Conservation (phyloP, 1,140 invertebrate genomes). For the Sitobion miscanthi region DNA sequence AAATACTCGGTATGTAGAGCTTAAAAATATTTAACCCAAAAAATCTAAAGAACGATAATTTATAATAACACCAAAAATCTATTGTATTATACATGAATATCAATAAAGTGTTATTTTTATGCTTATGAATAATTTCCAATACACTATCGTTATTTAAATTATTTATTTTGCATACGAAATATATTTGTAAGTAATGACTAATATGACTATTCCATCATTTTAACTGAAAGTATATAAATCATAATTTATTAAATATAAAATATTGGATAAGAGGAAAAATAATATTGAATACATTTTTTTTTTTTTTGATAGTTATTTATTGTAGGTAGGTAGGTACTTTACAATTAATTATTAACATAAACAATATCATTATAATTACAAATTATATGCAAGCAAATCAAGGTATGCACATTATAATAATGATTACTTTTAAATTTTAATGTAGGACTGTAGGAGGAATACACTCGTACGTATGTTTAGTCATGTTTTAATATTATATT, state of each 20-base stretch:
- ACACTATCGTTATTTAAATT: neutral
- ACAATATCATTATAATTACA: neutral
- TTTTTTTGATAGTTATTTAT: neutral
- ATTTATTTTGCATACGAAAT: neutral
- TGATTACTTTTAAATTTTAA: neutral
- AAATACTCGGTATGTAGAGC: neutral
- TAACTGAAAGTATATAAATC: neutral
- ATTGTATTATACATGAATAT: neutral
- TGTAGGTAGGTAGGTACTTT: neutral
- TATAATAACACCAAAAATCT: neutral
- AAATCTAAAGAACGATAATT: neutral
- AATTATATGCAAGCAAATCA: neutral
- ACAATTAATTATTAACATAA: neutral
- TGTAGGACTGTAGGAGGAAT: neutral
- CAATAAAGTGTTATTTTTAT: neutral
- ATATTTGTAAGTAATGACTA: neutral
- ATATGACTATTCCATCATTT: neutral
- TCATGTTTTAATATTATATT: neutral
- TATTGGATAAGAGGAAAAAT: neutral
- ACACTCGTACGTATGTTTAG: neutral
- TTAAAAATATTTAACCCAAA: neutral
- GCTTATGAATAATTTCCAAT: neutral
- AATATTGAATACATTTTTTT: neutral
- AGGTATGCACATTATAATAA: neutral
- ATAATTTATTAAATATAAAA: neutral